Base-by-base conservation (phyloP, 2,797 vertebrate genomes). In the Cryptoprocta ferox region DNA sequence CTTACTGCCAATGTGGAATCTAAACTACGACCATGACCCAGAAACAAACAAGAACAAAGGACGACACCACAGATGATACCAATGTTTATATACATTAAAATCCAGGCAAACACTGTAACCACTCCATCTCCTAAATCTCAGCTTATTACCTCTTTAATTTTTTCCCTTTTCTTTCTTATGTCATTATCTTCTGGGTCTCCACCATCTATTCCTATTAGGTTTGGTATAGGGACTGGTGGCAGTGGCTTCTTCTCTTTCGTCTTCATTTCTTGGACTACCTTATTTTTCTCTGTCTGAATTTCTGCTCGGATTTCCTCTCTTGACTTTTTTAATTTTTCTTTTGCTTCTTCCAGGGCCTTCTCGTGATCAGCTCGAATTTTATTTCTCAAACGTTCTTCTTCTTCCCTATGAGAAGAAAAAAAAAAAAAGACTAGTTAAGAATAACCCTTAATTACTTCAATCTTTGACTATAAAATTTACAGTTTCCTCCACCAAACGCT, bases 311-410 rank as follows among this genome's bases (percentile, higher is more conserved):
- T 99, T 98, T 99, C 99, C 97, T 99, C 99, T 53, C 99, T 99
- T 3, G 99, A 99, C 98, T 99, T 99, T 89, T 99, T 99, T 97
- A 99, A 99, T 98, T 99, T 99, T 99, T 99, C 99, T 98, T 99
- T 99, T 28, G 99, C 99, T 98, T 99, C 99, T 98, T 99, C 99
- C 97, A 99, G 98, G 7, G 99, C 99, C 89, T 99, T 99, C 98
- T 99, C 99, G 3, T 99, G 99, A 98, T 99, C 99, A 50, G 99
- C 99, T 78, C 99, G 99, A 97, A 99, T 99, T 99, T 99, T 99
- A 98, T 99, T 99, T 98, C 99, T 99, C 98, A 99, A 99, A 97
- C 99, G 99, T 98, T 99, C 99, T 98, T 99, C 99, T 98, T 99
- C 99, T 99, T 99, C 99, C 98, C 99, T 99, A 94, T 65, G 71